phyloP scores from a whole-genome alignment of 1,140 invertebrate genomes.

The Drosophila cardini region DNA sequence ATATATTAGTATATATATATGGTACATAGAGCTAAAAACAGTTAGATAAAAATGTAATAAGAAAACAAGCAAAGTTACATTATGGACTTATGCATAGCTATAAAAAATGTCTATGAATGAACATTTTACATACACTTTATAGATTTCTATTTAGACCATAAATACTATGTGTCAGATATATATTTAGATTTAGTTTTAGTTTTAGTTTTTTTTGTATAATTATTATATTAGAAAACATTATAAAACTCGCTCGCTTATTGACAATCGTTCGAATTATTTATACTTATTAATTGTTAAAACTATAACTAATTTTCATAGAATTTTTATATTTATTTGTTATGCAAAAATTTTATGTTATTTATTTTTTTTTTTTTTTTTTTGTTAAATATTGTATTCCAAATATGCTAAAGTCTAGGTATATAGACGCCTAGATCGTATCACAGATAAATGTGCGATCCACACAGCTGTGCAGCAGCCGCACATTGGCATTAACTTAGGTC shows the following conservation, averaged over 20 bases:
- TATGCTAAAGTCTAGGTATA: conserved; percentile 50
- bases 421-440: conserved; percentile 75
- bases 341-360: too few relatives aligned
- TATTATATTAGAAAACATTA: conserved; percentile 72
- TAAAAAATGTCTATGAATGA: conserved; percentile 50
- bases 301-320: conserved; percentile 25
- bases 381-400: conserved; percentile 24
- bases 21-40: conserved; percentile 58
- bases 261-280: conserved; percentile 42
- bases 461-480: conserved; percentile 45
- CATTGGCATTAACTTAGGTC: conserved; percentile 70
- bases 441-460: conserved; percentile 71
- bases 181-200: too few relatives aligned
- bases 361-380: conserved; percentile 17
- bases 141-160: conserved; percentile 18
- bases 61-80: conserved; percentile 63
- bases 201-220: conserved; percentile 39
- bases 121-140: conserved; percentile 36
- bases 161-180: conserved; percentile 44
- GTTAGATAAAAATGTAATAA: conserved; percentile 50
- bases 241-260: conserved; percentile 59
- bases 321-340: conserved; percentile 21
- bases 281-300: conserved; percentile 4
- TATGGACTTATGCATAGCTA: conserved; percentile 32
- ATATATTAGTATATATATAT: conserved; percentile 50